Percentiles rank a stretch among this genome's conserved stretches.
phyloP scores from a whole-genome alignment of 2,797 vertebrate genomes.

The Sebastes hopkinsi region DNA sequence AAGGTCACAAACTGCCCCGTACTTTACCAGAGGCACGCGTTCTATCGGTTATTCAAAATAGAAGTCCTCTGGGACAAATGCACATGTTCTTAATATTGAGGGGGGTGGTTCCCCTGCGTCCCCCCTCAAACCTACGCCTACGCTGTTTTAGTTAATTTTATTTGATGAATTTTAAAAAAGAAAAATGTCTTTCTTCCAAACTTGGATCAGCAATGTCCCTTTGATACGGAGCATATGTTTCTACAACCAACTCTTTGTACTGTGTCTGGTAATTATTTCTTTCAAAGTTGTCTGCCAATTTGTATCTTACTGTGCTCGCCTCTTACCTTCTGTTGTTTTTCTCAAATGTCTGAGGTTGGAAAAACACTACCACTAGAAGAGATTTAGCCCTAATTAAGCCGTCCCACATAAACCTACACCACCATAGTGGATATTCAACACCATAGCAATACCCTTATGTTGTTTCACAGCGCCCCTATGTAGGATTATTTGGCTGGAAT shows the following conservation, averaged over 20 bases:
- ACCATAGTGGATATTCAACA: constrained; percentile 28
- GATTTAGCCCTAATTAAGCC: constrained; percentile 67
- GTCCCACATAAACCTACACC: constrained; percentile 37
- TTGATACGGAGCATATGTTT: constrained; percentile 64
- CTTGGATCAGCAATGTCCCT: constrained; percentile 38
- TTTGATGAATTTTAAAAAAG: neutral
- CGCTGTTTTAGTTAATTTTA: constrained; percentile 7
- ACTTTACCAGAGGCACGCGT: neutral
- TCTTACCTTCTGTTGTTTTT: constrained; percentile 72
- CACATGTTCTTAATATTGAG: neutral
- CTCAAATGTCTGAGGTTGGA: constrained; percentile 48
- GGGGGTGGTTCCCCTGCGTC: neutral
- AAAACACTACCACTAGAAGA: constrained; percentile 23
- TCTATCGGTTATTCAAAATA: neutral
- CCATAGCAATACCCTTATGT: constrained; percentile 39
- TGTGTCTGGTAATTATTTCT: constrained; percentile 53
- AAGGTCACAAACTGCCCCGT: neutral
- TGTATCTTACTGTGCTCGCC: constrained; percentile 45
- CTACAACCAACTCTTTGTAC: constrained; percentile 44
- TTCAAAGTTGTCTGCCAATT: constrained; percentile 61
- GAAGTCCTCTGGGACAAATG: neutral
- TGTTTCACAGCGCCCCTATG: constrained; percentile 27
- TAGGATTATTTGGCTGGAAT: constrained; percentile 55
- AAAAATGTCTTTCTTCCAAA: neutral
- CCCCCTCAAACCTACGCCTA: neutral